Base-by-base conservation (phyloP, 2,113 vertebrate genomes). In the Grammomys surdaster region DNA sequence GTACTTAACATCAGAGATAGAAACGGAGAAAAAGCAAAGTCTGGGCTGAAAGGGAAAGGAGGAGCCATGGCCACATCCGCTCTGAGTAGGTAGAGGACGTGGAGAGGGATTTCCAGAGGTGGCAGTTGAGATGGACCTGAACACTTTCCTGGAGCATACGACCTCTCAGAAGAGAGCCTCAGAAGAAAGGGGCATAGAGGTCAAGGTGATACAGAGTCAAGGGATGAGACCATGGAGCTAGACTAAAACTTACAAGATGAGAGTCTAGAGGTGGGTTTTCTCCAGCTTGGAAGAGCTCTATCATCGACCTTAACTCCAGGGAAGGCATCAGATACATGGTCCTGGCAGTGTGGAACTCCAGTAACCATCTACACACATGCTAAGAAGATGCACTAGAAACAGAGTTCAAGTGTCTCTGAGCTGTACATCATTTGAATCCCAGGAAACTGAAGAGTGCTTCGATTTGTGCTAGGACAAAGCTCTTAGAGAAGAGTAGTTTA, bases 121-220 rank as follows among this genome's bases (percentile, higher is more conserved):
- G 9, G 36, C 10, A 22, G 26, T 3, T 16, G 36, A 46, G n/a
- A 2, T 26, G 19, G 33, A 20, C 26, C 6, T n/a, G 58, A 2
- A 24, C 7, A 28, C 3, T n/a, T 5, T 43, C 20, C 33, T 5
- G 46, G n/a, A 65, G 24, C 16, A 2, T 0, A 1, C 0, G 0
- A 40, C 51, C 17, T 20, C 33, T 22, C 20, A 36, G 31, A 28
- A 75, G 28, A 48, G 14, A 54, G 9, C 40, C 16, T 1, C 22
- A n/a, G 24, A 14, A 14, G 48, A 13, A 43, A 60, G 31, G 46
- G 0, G 2, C 1, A 2, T 14, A 36, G 33, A 24, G 14, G 31
- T 40, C 43, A 24, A 56, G 56, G 60, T 19, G 78, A 13, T 72
- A 63, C 6, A 36, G 40, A 7, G 36, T 56, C 7, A 75, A 40